Conservation (phyloP, 92 coral and sea anemone species). For the Siderastrea siderea region DNA sequence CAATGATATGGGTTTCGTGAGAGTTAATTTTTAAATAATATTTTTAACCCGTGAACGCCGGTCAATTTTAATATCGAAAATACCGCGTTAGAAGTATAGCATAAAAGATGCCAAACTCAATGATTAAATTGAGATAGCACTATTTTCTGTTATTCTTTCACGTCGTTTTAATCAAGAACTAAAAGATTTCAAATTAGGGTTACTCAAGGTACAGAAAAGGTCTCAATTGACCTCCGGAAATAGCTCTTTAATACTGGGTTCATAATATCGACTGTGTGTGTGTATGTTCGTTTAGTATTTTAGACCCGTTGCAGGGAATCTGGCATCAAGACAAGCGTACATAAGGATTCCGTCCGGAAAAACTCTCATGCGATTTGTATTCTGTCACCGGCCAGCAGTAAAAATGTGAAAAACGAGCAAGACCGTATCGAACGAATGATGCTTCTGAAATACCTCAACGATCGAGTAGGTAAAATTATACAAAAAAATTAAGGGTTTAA, state of each 20-base stretch:
- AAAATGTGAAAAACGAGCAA: too few relatives aligned
- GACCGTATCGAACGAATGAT: too few relatives aligned
- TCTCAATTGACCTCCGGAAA: constrained; percentile 49
- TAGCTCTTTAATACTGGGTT: constrained; percentile 3
- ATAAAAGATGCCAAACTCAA: neutral
- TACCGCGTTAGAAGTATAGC: neutral
- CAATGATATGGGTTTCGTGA: neutral
- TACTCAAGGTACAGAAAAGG: constrained; percentile 1
- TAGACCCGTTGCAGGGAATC: neutral
- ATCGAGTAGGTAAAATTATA: too few relatives aligned
- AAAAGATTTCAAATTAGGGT: neutral
- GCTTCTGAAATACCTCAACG: too few relatives aligned
- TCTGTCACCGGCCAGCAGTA: too few relatives aligned
- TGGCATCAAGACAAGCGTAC: too few relatives aligned
- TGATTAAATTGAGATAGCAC: too few relatives aligned
- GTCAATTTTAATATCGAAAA: neutral
- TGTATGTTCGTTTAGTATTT: neutral
- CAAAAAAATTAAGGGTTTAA: too few relatives aligned
- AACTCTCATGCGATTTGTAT: too few relatives aligned
- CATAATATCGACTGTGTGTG: neutral
- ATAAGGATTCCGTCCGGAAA: too few relatives aligned
- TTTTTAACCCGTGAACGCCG: too few relatives aligned
- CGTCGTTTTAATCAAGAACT: neutral
- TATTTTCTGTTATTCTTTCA: too few relatives aligned
- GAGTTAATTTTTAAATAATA: neutral